Conservation (phyloP, 2,113 vertebrate genomes). For the Rattus rattus region DNA sequence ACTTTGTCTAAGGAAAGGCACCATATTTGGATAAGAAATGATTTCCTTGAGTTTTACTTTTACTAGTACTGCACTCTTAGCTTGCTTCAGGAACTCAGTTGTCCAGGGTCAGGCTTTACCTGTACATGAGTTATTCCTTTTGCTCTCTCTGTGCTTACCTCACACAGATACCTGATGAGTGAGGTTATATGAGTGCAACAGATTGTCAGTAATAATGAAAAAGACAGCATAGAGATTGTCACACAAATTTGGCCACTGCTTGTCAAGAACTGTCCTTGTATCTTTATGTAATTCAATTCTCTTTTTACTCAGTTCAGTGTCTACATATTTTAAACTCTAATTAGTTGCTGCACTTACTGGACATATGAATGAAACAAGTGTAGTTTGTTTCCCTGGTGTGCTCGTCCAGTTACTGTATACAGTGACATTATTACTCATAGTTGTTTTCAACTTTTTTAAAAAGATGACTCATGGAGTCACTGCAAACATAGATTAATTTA, state of each 20-base stretch:
- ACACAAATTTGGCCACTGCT: too few relatives aligned
- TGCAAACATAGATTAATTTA: not conserved
- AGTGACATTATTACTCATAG: not conserved
- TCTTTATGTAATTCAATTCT: not conserved
- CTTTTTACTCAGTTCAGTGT: not conserved
- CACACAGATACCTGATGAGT: not conserved
- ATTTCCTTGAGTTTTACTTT: not conserved
- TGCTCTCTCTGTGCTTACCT: not conserved
- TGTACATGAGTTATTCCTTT: not conserved
- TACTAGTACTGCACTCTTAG: too few relatives aligned
- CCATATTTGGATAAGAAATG: not conserved
- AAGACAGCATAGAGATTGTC: too few relatives aligned
- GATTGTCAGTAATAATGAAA: not conserved
- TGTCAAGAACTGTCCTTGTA: not conserved
- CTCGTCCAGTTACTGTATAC: not conserved
- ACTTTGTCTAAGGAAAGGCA: not conserved
- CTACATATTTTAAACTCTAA: not conserved
- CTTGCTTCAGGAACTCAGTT: too few relatives aligned
- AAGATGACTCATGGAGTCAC: not conserved
- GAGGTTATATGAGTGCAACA: not conserved
- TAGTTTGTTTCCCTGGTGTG: not conserved
- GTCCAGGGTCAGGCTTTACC: not conserved
- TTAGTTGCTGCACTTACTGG: too few relatives aligned
- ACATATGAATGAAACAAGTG: not conserved
- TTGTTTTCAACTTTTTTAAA: not conserved